phyloP scores from a whole-genome alignment of 1,140 invertebrate species.

The Radopholus similis region DNA sequence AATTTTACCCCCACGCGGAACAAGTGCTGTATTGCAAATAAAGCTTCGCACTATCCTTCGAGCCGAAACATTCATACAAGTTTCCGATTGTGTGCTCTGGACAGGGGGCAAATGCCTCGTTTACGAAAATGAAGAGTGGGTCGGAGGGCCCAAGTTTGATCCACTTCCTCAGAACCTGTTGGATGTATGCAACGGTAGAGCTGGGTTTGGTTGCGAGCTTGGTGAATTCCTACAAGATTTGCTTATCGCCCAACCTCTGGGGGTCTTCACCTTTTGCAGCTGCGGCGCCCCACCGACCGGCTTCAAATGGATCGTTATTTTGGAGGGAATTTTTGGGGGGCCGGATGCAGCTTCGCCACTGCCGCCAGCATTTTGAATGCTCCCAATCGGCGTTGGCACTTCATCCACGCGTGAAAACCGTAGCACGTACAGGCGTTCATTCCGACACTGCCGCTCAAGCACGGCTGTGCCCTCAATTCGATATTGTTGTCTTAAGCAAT shows the following conservation, averaged over 20 bases:
- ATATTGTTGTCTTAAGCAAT: not conserved
- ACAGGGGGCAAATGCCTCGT: slow-evolving; percentile 1
- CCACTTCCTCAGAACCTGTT: slow-evolving; percentile 6
- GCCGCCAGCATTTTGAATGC: not conserved
- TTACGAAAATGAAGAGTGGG: slow-evolving; percentile 4
- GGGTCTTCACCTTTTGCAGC: too few species aligned
- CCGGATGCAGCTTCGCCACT: not conserved
- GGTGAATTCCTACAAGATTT: too few species aligned
- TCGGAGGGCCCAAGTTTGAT: not conserved
- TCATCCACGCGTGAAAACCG: slow-evolving; percentile 25
- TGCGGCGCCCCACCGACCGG: slow-evolving; percentile 11
- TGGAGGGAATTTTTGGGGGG: not conserved
- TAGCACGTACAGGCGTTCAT: slow-evolving; percentile 51
- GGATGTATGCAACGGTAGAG: not conserved
- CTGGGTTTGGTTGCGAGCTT: not conserved
- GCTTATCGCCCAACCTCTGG: too few species aligned
- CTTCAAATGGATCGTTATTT: slow-evolving; percentile 8
- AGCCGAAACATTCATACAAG: slow-evolving; percentile 12
- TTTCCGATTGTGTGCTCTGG: slow-evolving; percentile 8
- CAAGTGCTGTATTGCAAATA: slow-evolving; percentile 3
- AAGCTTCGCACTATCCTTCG: not conserved
- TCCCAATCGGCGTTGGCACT: not conserved
- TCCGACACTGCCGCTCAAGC: slow-evolving; percentile 50
- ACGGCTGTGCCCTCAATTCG: slow-evolving; percentile 30
- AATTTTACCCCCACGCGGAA: slow-evolving; percentile 3